Evolutionary conservation across 2,113 vertebrate species (phyloP).

Genomic region (Rhodinocichla rosea): DNA sequence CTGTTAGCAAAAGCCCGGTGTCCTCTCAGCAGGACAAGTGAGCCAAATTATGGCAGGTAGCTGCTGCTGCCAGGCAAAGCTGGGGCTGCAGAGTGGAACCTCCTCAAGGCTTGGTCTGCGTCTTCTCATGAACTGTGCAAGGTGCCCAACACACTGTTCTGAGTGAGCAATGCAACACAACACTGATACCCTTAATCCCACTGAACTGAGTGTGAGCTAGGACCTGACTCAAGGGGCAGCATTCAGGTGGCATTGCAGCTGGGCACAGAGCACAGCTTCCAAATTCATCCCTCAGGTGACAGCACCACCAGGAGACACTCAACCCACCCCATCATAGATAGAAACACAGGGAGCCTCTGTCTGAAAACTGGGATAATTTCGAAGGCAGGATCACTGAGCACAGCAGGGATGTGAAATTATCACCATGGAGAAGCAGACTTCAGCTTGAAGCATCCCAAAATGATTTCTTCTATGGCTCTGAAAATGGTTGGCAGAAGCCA

Average conservation of each 20-base stretch:
- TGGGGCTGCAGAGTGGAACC: not conserved
- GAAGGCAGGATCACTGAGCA: not conserved
- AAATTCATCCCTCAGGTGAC: not conserved
- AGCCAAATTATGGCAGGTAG: not conserved
- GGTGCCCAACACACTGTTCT: not conserved
- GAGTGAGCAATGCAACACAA: not conserved
- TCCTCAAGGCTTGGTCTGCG: not conserved
- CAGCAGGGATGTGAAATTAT: not conserved
- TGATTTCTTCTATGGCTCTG: not conserved
- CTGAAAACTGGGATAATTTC: not conserved
- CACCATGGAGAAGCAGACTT: slow-evolving; percentile 12
- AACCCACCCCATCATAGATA: not conserved
- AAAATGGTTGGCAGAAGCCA: not conserved
- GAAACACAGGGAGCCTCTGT: not conserved
- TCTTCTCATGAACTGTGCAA: not conserved
- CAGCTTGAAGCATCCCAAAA: not conserved
- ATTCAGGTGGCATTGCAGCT: fast-evolving
- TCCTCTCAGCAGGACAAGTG: not conserved
- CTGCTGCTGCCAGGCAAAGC: not conserved
- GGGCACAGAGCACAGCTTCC: not conserved
- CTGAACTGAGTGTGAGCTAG: not conserved
- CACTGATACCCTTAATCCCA: not conserved
- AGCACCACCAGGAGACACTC: not conserved
- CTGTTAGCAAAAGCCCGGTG: not conserved
- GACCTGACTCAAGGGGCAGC: not conserved